Evolutionary conservation across 2,888 invertebrate genomes (phyloP), one percentile per base, ranked within the genome.

Genomic region (Siphlonurus alternatus): DNA sequence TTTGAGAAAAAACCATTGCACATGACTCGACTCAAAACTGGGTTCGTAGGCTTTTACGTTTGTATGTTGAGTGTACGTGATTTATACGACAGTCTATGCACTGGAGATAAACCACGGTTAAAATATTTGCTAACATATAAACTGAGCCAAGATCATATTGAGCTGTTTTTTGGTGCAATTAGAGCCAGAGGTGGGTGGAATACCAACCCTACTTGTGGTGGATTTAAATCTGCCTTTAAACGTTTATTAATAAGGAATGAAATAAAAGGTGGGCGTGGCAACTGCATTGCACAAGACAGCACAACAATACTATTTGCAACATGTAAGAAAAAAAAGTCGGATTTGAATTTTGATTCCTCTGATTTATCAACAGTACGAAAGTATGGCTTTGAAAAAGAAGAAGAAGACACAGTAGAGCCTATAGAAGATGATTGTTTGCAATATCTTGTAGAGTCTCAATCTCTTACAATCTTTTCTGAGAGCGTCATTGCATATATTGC

Each of bases 81-180:
- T 7, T 22, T 65, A 10, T 62, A 56, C 20, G 24, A 56, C 3
- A 20, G 23, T 1, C 38, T 66, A 19, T 23, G 66, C 24, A 23
- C 25, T 1, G 2, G 20, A 1, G 51, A 59, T 15, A 51, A 25
- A 18, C 38, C 38, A 38, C 38, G 38, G 5, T 19, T 62, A 2
- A 56, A 61, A 1, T 66, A 65, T 51, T 22, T 68, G 1, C 51
- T 63, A 20, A 66, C 66, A 1, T 67, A 66, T 56, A 67, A 68
- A 56, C 23, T 66, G n/a, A 66, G 66, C 53, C 68, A 68, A 51
- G 68, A 68, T 59, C 66, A 67, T 53, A 22, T 68, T 2, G 66
- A 68, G 23, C 19, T 66, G 10, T 65, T 68, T 22, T 67, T 66
- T 61, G 61, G 65, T 2, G 23, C 53, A 1, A 63, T 68, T 53